A percentile compares a stretch with the other conserved stretches of the same genome.
Conservation (phyloP, 2,888 invertebrate species). For the Pristionchus exspectatus region DNA sequence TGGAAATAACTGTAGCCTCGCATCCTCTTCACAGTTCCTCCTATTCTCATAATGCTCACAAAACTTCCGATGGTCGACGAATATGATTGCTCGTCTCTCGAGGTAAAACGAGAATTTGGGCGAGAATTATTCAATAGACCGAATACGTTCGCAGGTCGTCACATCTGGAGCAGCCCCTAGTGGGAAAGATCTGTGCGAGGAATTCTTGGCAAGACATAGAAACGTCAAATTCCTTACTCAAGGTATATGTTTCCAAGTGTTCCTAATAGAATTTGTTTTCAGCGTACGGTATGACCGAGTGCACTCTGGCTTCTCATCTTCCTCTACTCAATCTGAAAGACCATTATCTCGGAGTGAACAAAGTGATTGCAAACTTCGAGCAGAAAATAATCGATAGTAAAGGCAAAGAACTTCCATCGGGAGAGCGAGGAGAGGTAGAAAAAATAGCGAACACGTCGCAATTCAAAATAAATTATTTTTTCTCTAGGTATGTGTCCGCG, state of each 20-base stretch:
- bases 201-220: conserved; percentile 57
- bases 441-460: no score
- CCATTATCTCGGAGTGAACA: conserved; percentile 86
- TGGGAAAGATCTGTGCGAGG: conserved; percentile 70
- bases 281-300: conserved; percentile 88
- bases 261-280: background rate
- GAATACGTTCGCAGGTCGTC: background rate
- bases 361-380: conserved; percentile 84
- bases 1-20: conserved; percentile 82
- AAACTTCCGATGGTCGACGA: conserved; percentile 85
- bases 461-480: no score
- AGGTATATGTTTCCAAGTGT: conserved; percentile 55
- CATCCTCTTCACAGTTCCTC: conserved; percentile 87
- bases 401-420: background rate
- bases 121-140: background rate
- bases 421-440: conserved; percentile 26
- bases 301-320: conserved; percentile 83
- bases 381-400: conserved; percentile 81
- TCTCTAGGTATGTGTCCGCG: conserved; percentile 88
- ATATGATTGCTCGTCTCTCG: conserved; percentile 87
- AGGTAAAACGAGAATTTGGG: background rate
- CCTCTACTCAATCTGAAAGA: conserved; percentile 75
- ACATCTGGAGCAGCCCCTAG: conserved; percentile 71
- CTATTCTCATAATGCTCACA: conserved; percentile 87
- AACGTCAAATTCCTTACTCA: conserved; percentile 57